Evolutionary conservation across 2,888 invertebrate species (phyloP).

Genomic region (Ormyrus labotus): DNA sequence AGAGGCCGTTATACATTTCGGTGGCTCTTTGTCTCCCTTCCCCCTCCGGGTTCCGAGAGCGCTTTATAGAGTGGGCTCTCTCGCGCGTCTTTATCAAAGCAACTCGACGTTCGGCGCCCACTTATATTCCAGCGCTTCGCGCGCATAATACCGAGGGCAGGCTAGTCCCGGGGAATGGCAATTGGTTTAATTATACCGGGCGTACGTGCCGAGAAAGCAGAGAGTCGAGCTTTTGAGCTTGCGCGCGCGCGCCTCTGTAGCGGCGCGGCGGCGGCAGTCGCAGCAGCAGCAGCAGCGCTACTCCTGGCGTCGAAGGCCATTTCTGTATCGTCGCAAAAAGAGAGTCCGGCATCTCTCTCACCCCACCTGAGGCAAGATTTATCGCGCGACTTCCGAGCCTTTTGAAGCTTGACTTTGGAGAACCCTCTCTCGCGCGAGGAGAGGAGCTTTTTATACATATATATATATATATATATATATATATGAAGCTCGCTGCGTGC

Average conservation of each 20-base stretch:
- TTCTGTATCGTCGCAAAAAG: conserved; percentile 25
- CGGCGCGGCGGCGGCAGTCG: background rate
- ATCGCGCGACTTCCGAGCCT: conserved; percentile 26
- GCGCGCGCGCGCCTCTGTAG: background rate
- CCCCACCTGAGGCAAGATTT: conserved; percentile 15
- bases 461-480: background rate
- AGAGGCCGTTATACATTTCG: background rate
- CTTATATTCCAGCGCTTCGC: conserved; percentile 49
- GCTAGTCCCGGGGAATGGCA: conserved; percentile 38
- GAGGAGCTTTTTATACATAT: conserved; percentile 9
- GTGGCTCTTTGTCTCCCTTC: conserved; percentile 10
- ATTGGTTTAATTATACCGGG: conserved; percentile 56
- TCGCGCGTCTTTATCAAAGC: conserved; percentile 51
- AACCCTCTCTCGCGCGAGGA: background rate
- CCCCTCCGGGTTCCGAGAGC: no score
- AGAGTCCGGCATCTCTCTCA: background rate
- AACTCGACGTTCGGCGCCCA: conserved; percentile 44
- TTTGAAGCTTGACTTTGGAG: background rate
- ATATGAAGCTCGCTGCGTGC: background rate
- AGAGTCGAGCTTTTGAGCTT: conserved; percentile 41
- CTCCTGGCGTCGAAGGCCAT: conserved; percentile 12
- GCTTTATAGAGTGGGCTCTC: conserved; percentile 12
- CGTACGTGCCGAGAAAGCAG: conserved; percentile 52
- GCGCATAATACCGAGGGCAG: conserved; percentile 29
- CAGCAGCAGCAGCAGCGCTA: background rate